Base-by-base conservation (phyloP, 2,797 vertebrate species). In the Pseudochaenichthys georgianus region DNA sequence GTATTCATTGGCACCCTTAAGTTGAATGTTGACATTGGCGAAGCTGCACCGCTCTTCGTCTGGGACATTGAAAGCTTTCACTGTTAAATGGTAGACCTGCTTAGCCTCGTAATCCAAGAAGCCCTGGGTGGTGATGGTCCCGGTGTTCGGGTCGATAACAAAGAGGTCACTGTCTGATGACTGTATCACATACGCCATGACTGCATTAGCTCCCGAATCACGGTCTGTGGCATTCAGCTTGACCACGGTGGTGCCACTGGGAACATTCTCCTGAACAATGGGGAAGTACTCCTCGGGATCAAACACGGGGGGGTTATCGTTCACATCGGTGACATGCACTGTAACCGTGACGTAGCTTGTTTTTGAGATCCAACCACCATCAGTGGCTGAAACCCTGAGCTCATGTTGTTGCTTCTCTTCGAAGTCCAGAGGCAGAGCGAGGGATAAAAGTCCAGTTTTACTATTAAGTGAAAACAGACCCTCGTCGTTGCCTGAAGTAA, bases 51-150 rank as follows among this genome's bases (percentile, higher is more conserved):
- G 95, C 70, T 99, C 98, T 79, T 99, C 98, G 69, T 99, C 97
- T 1, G 98, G 98, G 75, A 99, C 96, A 42, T 99, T 99, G 89
- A 99, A 99, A 72, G 97, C 98, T 90, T 99, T 99, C 34, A 99
- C 95, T 0, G 95, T 99, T 80, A 99, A 90, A 79, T 98, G 97
- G 89, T 99, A 99, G 77, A 96, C 96, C 92, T 99, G 98, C 84
- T 97, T 98, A 34, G 97, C 96, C 92, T 99, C 98, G 67, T 97
- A 99, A 91, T 99, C 98, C 81, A 99, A 93, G 91, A 99, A 99
- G 13, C 98, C 98, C 90, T 99, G 98, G n/a, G 98, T 99, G 64
- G 97, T 99, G 86, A 99, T 93, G 23, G 96, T 93, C 57, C 98
- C 98, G 0, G 96, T 97, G 89, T 99, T 99, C 7, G 98, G 98